phyloP scores from a whole-genome alignment of 64 coral and sea anemone genomes.

The Dendronephthya gigantea region DNA sequence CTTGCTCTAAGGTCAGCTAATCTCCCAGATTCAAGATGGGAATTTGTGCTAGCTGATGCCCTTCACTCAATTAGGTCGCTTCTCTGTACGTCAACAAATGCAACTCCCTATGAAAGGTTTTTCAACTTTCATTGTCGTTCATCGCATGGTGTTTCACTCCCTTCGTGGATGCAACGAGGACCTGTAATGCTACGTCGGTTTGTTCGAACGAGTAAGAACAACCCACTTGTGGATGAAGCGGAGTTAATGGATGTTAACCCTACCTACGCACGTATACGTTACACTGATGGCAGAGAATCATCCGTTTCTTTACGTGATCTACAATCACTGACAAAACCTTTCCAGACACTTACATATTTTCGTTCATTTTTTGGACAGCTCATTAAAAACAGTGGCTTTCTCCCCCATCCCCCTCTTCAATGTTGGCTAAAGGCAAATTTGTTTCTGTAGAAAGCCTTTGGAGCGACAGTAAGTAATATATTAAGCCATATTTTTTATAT shows the following conservation, averaged over 20 bases:
- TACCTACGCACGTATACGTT: constrained; percentile 10
- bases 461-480: too few relatives aligned
- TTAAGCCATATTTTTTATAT: too few relatives aligned
- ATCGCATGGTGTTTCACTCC: constrained; percentile 3
- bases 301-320: constrained; percentile 17
- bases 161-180: constrained; percentile 11
- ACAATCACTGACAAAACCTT: too few relatives aligned
- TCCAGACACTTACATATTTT: too few relatives aligned
- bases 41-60: not conserved
- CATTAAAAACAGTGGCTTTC: too few relatives aligned
- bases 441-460: too few relatives aligned
- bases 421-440: too few relatives aligned
- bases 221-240: constrained; percentile 21
- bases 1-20: not conserved
- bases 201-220: constrained; percentile 26
- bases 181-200: too few relatives aligned
- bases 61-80: too few relatives aligned
- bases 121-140: not conserved
- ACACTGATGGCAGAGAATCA: constrained; percentile 24
- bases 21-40: not conserved
- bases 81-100: too few relatives aligned
- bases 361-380: too few relatives aligned
- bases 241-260: constrained; percentile 16
- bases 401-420: too few relatives aligned
- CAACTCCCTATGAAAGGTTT: constrained; percentile 4